These are phyloP conservation scores for Dermatemys mawii DNA, from an alignment of 2,113 vertebrate species.

Conservation along the genomic window DNA sequence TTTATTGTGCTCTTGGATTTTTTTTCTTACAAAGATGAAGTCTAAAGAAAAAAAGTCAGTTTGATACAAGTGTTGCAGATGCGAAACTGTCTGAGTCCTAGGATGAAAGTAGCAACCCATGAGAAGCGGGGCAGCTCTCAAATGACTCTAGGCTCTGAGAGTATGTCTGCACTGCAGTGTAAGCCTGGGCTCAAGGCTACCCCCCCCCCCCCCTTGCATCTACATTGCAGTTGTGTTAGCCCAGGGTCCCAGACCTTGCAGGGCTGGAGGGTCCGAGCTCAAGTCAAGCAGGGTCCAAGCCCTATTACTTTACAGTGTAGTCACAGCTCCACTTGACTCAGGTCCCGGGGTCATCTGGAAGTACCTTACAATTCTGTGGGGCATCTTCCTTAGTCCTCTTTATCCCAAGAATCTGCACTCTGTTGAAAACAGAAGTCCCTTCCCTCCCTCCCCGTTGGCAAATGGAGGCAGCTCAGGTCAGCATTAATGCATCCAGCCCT, in stretches of 20 bases:
- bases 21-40: neutral
- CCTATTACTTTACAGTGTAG: neutral
- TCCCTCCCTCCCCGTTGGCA: neutral
- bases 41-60: neutral
- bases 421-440: neutral
- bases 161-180: neutral
- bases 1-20: neutral
- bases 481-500: neutral
- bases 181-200: neutral
- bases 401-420: neutral
- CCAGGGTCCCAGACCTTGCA: neutral
- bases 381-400: neutral
- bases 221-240: neutral
- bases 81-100: neutral
- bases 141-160: neutral
- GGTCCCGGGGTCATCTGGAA: neutral
- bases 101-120: neutral
- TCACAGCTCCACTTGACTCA: neutral
- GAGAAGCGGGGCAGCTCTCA: neutral
- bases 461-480: neutral
- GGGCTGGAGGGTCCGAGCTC: neutral
- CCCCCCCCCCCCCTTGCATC: rapidly evolving
- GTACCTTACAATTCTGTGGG: neutral
- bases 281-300: neutral
- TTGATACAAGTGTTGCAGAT: neutral